phyloP scores from a whole-genome alignment of 1,140 invertebrate species.

The Drosophila murphyi region DNA sequence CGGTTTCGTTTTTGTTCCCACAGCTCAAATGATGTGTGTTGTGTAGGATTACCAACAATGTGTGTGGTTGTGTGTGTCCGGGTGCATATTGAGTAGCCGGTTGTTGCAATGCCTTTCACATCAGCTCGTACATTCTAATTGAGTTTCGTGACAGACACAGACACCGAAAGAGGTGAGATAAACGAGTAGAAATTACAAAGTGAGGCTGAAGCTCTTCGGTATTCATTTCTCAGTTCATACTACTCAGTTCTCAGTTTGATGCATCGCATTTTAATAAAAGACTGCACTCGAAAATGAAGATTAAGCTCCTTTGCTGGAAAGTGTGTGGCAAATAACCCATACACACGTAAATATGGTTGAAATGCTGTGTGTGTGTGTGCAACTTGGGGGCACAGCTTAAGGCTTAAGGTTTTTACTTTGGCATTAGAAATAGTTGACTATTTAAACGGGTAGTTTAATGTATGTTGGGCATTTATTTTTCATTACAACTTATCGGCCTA shows the following conservation, averaged over 20 bases:
- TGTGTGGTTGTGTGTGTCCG: constrained; percentile 34
- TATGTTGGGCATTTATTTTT: too few species aligned
- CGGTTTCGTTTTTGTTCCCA: constrained; percentile 35
- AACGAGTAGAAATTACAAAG: constrained; percentile 13
- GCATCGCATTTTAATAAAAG: constrained; percentile 75
- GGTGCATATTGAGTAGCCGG: constrained; percentile 39
- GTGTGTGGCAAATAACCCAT: neutral
- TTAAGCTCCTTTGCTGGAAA: constrained; percentile 57
- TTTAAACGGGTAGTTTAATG: too few species aligned
- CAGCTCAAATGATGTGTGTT: constrained; percentile 64
- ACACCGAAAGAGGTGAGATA: neutral
- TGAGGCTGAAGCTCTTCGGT: constrained; percentile 14
- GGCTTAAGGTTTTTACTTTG: too few species aligned
- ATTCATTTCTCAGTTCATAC: constrained; percentile 7
- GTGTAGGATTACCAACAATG: constrained; percentile 50
- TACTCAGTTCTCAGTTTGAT: constrained; percentile 66
- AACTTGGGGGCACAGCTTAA: too few species aligned
- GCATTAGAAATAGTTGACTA: too few species aligned
- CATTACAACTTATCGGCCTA: too few species aligned
- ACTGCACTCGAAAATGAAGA: constrained; percentile 70
- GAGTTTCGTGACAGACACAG: constrained; percentile 66
- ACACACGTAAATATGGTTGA: neutral
- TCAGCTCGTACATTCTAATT: constrained; percentile 73
- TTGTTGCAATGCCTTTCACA: constrained; percentile 32
- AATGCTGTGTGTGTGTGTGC: neutral